Base-by-base conservation (phyloP, 2,797 vertebrate species). In the Microctenopoma stevenorrisi region DNA sequence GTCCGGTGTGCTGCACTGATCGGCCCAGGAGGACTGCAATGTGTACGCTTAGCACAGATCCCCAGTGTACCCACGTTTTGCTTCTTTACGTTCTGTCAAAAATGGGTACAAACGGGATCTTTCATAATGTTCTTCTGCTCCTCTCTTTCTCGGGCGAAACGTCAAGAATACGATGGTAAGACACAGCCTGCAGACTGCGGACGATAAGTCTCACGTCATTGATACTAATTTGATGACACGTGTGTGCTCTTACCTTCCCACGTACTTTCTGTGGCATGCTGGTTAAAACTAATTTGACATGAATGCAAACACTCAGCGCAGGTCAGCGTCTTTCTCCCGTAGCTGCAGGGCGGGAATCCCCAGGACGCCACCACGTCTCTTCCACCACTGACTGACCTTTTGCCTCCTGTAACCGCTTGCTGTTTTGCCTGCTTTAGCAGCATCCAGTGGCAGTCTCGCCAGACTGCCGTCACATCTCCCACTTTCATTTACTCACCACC, bases 111-210 rank as follows among this genome's bases (percentile, higher is more conserved):
- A 74, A 74, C 0, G 78, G 86, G 89, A 91, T 91, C 85, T 77
- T 86, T 90, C 38, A 83, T 91, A 72, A 92, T 87, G 80, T 89
- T 83, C 85, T 86, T 93, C 83, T 90, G 86, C 90, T 94, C 87
- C 89, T 92, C 88, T 92, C 80, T 92, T 94, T 94, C 83, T 86
- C 87, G 83, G 86, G 69, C 2, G 77, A 78, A 38, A 79, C 84
- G 28, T 77, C 86, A 93, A 95, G 92, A 93, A 91, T 96, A 94
- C 91, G 96, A 97, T 96, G 96, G 97, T 98, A 96, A 98, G 91
- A 91, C 16, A 30, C 65, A 79, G 59, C 75, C 68, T 68, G 68
- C 70, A 74, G 78, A 89, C 74, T 77, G 62, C 55, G 49, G 82
- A 87, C 68, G 57, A 76, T 68, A 63, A 72, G 75, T 76, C 59